Conservation (phyloP, 2,113 vertebrate species). For the Rhea americana region DNA sequence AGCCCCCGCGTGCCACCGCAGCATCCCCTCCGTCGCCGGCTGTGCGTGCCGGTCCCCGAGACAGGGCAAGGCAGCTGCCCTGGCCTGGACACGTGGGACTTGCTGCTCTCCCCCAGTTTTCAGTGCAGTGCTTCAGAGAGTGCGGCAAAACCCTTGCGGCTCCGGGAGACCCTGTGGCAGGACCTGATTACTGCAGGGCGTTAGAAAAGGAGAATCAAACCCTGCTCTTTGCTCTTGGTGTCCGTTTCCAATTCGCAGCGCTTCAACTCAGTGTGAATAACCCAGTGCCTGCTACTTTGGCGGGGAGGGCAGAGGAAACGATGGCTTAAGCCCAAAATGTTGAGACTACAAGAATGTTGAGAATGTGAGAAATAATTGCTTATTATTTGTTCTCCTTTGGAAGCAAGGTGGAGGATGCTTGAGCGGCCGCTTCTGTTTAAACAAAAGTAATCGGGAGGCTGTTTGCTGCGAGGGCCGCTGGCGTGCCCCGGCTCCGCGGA, state of each 20-base stretch:
- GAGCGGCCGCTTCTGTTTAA: background rate
- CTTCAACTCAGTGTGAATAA: background rate
- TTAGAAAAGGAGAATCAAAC: background rate
- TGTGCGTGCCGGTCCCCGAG: background rate
- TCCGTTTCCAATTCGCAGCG: background rate
- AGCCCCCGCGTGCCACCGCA: background rate
- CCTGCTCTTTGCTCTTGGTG: too few relatives aligned
- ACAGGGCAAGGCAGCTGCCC: background rate
- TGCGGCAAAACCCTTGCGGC: conserved; percentile 14
- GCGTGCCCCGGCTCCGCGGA: too few relatives aligned
- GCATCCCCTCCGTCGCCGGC: background rate
- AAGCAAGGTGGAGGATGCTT: background rate
- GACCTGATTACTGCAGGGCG: background rate
- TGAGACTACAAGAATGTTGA: too few relatives aligned
- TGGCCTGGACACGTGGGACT: background rate
- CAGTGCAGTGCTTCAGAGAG: conserved; percentile 31
- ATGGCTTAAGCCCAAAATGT: background rate
- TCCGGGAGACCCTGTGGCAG: background rate
- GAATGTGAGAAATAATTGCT: background rate
- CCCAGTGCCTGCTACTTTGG: background rate
- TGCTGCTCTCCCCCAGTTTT: conserved; percentile 26
- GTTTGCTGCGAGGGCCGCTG: background rate
- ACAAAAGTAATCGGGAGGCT: background rate
- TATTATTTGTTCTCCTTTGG: background rate
- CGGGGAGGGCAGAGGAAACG: background rate